phyloP scores from a whole-genome alignment of 2,888 invertebrate species.

The Acrobasis repandana region DNA sequence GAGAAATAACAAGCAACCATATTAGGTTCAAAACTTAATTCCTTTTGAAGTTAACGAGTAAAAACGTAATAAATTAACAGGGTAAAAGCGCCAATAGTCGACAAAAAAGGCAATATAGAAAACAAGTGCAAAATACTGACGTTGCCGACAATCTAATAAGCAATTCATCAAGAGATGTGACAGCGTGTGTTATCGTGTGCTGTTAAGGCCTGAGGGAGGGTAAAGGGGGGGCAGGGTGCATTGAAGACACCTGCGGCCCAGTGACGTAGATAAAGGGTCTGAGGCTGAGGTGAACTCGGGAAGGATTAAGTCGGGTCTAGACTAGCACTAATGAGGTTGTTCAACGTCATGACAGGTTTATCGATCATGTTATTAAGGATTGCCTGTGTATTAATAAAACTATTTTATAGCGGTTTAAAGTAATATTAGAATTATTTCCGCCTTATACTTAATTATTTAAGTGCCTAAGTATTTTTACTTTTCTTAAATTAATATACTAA shows the following conservation, averaged over 20 bases:
- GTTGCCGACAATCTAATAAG: conserved; percentile 71
- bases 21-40: not conserved
- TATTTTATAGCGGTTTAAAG: not conserved
- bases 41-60: conserved; percentile 13
- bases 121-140: conserved; percentile 59
- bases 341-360: conserved; percentile 13
- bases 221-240: conserved; percentile 36
- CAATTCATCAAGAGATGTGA: conserved; percentile 77
- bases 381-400: conserved; percentile 6
- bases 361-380: conserved; percentile 8
- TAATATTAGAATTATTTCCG: not conserved
- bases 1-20: conserved; percentile 9
- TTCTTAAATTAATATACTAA: too few relatives aligned
- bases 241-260: conserved; percentile 64
- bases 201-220: conserved; percentile 34
- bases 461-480: too few relatives aligned
- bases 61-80: conserved; percentile 49
- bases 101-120: conserved; percentile 56
- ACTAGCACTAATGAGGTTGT: conserved; percentile 57
- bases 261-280: conserved; percentile 60
- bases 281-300: conserved; percentile 61
- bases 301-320: conserved; percentile 64
- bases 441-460: too few relatives aligned
- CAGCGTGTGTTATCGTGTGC: conserved; percentile 66
- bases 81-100: conserved; percentile 48